Conservation (phyloP, 1,140 invertebrate genomes). For the Micrasema minimum region DNA sequence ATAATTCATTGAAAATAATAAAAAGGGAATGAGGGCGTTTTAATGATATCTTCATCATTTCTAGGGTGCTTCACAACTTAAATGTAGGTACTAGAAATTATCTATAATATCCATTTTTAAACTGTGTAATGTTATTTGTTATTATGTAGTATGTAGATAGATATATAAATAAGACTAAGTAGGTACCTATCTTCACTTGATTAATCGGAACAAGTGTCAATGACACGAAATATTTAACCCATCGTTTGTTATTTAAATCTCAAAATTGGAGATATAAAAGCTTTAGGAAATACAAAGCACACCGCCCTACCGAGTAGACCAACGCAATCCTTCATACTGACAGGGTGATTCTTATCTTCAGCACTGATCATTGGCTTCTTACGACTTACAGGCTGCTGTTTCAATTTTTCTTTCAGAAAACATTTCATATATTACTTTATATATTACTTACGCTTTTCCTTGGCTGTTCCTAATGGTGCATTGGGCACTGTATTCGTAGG, state of each 20-base stretch:
- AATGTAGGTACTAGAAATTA: not conserved
- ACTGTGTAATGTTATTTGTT: not conserved
- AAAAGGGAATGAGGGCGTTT: not conserved
- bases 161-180: not conserved
- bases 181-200: not conserved
- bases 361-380: too few relatives aligned
- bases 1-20: too few relatives aligned
- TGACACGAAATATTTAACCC: not conserved
- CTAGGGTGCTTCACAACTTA: not conserved
- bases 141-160: not conserved
- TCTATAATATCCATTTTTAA: not conserved
- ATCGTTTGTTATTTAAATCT: conserved; percentile 28
- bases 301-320: conserved; percentile 11
- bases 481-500: too few relatives aligned
- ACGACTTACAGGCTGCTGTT: too few relatives aligned
- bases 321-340: too few relatives aligned
- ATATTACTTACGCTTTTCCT: too few relatives aligned
- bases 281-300: not conserved
- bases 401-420: too few relatives aligned
- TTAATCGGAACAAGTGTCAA: conserved; percentile 26
- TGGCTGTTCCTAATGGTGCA: too few relatives aligned
- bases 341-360: too few relatives aligned
- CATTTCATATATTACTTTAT: too few relatives aligned
- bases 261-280: conserved; percentile 12
- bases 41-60: not conserved